Conservation (phyloP, 2,888 invertebrate genomes). For the Apamea epomidion region DNA sequence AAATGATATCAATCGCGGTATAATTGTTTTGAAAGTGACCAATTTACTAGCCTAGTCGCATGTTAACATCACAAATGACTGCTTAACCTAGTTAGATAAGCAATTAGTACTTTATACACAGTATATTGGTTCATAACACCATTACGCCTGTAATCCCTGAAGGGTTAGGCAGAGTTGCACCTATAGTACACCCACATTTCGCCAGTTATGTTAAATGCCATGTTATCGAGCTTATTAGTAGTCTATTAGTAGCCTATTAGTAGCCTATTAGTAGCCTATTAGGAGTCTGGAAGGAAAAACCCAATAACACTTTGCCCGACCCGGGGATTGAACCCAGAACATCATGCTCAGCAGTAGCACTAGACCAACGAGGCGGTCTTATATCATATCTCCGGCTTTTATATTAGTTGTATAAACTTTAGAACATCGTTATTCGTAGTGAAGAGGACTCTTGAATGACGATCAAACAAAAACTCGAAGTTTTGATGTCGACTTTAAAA, state of each 20-base stretch:
- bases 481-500: conserved; percentile 31
- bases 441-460: conserved; percentile 13
- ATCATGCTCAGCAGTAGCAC: not conserved
- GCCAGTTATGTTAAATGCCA: no score
- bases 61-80: conserved; percentile 5
- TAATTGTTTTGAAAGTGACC: conserved; percentile 15
- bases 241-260: no score
- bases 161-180: not conserved
- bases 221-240: no score
- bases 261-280: no score
- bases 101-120: not conserved
- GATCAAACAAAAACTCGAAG: not conserved
- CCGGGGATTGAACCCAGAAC: not conserved
- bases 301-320: not conserved
- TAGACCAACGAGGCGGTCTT: not conserved
- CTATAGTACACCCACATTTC: no score
- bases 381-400: not conserved
- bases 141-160: not conserved
- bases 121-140: not conserved
- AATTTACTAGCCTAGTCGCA: conserved; percentile 4
- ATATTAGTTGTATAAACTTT: not conserved
- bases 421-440: not conserved
- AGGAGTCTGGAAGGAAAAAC: no score
- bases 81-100: conserved; percentile 12
- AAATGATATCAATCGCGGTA: conserved; percentile 13